Evolutionary conservation across 2,113 vertebrate species (phyloP).

Genomic region (Nesoenas mayeri): DNA sequence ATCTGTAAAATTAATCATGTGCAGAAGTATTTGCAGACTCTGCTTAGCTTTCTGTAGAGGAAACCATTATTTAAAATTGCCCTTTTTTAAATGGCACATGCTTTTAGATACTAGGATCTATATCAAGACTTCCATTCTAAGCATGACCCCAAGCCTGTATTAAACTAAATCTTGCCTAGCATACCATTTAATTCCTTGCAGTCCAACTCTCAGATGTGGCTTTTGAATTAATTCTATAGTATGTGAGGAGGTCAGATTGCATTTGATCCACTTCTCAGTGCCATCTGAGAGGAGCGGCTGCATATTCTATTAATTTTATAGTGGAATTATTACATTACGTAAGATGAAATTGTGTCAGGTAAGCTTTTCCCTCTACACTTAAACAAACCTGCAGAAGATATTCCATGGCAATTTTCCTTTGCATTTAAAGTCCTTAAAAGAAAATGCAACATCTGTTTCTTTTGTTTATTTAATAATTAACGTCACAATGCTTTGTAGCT

Average conservation of each 20-base stretch:
- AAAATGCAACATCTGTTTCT: neutral
- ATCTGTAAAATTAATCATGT: neutral
- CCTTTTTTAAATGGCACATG: neutral
- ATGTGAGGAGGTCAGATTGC: neutral
- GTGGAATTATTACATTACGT: accelerated
- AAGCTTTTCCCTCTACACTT: neutral
- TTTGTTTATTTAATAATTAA: neutral
- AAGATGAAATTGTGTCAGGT: neutral
- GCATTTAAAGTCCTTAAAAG: neutral
- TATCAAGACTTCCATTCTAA: neutral
- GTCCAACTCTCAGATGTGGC: neutral
- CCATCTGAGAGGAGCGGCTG: neutral
- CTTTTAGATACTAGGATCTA: neutral
- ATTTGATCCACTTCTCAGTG: neutral
- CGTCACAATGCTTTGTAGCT: neutral
- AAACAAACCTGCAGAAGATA: neutral
- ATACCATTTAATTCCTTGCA: neutral
- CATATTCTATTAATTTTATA: neutral
- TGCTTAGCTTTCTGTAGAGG: neutral
- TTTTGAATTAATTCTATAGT: neutral
- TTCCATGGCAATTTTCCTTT: neutral
- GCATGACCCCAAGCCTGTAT: neutral
- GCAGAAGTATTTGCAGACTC: neutral
- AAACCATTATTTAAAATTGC: neutral
- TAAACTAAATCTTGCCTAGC: neutral